Conservation (phyloP, 2,888 invertebrate species). For the Yponomeuta sedellus region DNA sequence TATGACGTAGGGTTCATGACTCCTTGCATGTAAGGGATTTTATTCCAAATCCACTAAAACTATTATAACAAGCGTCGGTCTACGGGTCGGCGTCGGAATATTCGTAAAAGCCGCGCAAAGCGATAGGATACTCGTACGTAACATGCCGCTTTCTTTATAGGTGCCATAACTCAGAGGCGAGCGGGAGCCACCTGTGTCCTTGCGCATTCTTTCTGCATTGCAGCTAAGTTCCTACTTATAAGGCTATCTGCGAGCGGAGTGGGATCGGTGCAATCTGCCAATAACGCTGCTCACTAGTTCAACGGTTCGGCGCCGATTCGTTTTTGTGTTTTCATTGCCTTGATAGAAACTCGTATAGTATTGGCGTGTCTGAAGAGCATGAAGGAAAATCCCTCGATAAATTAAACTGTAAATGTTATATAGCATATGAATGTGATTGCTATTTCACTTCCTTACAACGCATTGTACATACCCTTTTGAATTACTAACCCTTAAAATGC, state of each 20-base stretch:
- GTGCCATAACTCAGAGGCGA: not conserved
- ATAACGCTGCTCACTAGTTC: not conserved
- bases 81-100: not conserved
- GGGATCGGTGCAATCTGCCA: slow-evolving; percentile 1
- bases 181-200: not conserved
- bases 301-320: not conserved
- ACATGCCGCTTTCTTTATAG: not conserved
- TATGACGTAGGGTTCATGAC: too few species aligned
- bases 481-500: too few species aligned
- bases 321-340: not conserved
- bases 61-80: not conserved
- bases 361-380: not conserved
- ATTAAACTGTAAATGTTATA: too few species aligned
- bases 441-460: too few species aligned
- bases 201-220: slow-evolving; percentile 2
- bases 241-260: not conserved
- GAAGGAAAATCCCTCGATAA: too few species aligned
- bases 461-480: too few species aligned
- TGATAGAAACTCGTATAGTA: too few species aligned
- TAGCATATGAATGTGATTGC: too few species aligned
- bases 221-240: slow-evolving; percentile 1
- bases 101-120: not conserved
- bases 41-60: not conserved
- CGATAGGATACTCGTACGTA: slow-evolving; percentile 2
- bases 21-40: not conserved